These are phyloP conservation scores for Nephrotoma flavescens DNA, from an alignment of 2,888 invertebrate species.

Conservation along the genomic window DNA sequence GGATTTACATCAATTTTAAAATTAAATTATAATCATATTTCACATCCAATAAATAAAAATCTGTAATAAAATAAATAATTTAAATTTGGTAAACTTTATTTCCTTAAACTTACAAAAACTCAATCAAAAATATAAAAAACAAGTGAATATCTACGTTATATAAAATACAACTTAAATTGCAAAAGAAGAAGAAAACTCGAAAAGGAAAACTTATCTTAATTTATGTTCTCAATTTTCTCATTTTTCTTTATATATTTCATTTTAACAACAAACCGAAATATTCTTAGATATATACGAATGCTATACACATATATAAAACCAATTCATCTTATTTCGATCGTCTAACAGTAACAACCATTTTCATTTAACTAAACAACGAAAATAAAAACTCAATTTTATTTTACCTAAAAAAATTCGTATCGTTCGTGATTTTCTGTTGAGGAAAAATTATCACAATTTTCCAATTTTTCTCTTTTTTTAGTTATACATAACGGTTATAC, in stretches of 20 bases:
- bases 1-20: background rate
- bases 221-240: background rate
- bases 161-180: background rate
- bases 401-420: background rate
- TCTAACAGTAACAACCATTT: background rate
- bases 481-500: background rate
- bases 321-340: conserved; percentile 2
- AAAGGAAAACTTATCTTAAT: background rate
- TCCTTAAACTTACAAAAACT: background rate
- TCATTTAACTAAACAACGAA: background rate
- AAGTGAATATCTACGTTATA: background rate
- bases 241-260: background rate
- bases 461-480: background rate
- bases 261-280: background rate
- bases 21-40: background rate
- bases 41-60: background rate
- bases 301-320: background rate
- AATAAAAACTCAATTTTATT: background rate
- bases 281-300: background rate
- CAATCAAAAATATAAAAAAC: background rate
- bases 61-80: background rate
- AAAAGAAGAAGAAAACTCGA: background rate
- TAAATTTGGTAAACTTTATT: background rate
- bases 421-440: background rate
- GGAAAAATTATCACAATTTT: background rate